Evolutionary conservation across 2,113 vertebrate genomes (phyloP), one percentile per base, ranked within the genome.

Genomic region (Eurypyga helias): DNA sequence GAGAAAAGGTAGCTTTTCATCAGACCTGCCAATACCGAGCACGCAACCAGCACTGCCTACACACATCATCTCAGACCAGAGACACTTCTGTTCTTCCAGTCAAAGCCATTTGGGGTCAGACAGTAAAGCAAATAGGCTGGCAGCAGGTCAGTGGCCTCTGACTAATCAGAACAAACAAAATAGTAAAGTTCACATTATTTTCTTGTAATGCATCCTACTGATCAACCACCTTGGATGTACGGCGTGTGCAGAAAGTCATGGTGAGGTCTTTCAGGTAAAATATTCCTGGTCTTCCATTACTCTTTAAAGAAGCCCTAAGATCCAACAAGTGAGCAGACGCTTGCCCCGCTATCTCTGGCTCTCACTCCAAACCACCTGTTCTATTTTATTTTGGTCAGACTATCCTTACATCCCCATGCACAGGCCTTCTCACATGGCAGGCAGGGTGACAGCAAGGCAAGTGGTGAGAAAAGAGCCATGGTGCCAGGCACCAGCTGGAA

Each of bases 171-270:
- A 17, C 36, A 65, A 89, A 79, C 3, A 23, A 67, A 95, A 71
- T 4, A 76, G 43, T 31, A 17, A 78, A 61, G 17, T 65, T 65
- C 62, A 64, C 2, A 10, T 12, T 58, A 29, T 86, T 88, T 73
- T 82, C 43, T 54, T 90, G 13, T 31, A 65, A 48, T 9, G 13
- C 38, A 48, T 67, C 33, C 21, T 41, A 12, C 13, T 33, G 58
- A 90, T 41, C 55, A 77, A 51, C 11, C 24, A 80, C 29, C 11
- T 58, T 46, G 38, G 54, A 46, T 1, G 0, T 46, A 43, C 3
- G 23, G 54, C 0, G 0, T 2, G 10, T 23, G 8, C 43, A 65
- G 36, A 65, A 69, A 87, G 36, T 34, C 49, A 88, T 1, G 0
- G 19, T 11, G 8, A 90, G 8, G 41, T 76, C 6, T 79, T 92